Evolutionary conservation across 2,113 vertebrate genomes (phyloP).

Genomic region (Arvicanthis niloticus): DNA sequence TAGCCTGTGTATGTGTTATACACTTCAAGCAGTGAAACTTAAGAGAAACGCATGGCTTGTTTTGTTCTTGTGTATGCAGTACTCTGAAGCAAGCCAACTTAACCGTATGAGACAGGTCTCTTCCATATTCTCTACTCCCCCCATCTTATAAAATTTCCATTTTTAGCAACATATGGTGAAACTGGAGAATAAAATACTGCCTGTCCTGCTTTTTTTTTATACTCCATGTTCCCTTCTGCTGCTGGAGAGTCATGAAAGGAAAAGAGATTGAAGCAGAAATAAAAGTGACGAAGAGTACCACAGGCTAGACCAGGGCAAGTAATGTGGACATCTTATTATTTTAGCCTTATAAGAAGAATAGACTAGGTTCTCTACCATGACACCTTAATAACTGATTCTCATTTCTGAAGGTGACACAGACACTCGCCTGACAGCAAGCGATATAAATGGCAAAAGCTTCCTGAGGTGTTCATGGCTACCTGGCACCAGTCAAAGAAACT

Average conservation of each 20-base stretch:
- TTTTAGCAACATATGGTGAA: background rate
- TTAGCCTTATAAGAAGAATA: conserved; percentile 9
- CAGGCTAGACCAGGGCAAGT: background rate
- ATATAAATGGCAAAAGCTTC: fast-evolving
- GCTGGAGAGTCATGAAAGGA: background rate
- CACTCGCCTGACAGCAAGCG: background rate
- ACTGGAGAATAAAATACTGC: background rate
- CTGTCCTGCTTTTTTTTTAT: background rate
- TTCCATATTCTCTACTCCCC: background rate
- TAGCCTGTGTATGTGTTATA: conserved; percentile 57
- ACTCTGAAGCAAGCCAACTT: background rate
- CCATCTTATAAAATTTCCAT: background rate
- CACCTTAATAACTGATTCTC: background rate
- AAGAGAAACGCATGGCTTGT: conserved; percentile 9
- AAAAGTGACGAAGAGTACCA: conserved; percentile 21
- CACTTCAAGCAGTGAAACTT: conserved; percentile 24
- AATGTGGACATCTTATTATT: background rate
- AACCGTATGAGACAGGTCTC: background rate
- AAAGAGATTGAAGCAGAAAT: conserved; percentile 9
- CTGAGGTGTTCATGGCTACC: background rate
- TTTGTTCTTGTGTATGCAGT: background rate
- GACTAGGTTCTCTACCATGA: background rate
- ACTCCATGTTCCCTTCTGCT: background rate
- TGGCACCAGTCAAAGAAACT: background rate
- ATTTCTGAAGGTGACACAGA: background rate